These are phyloP conservation scores for Sarcophilus harrisii DNA, from an alignment of 2,797 vertebrate species.

Conservation along the genomic window DNA sequence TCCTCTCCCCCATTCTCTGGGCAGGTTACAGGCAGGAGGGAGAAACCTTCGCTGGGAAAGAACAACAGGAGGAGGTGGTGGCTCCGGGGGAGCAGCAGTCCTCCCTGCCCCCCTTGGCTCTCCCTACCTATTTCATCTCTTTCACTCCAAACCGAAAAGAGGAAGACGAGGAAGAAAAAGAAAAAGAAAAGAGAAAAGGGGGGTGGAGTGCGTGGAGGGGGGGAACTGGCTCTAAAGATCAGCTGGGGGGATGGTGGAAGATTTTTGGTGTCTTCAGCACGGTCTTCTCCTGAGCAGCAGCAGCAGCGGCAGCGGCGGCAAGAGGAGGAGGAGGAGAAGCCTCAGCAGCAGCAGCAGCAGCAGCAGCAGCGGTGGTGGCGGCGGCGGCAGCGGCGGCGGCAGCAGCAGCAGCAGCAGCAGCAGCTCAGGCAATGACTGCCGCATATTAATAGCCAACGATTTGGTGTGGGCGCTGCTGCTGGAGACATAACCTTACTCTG, in stretches of 20 bases:
- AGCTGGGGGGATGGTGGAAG: constrained; percentile 82
- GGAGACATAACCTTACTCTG: constrained; percentile 75
- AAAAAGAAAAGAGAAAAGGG: constrained; percentile 74
- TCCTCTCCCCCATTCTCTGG: constrained; percentile 26
- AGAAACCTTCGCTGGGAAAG: constrained; percentile 45
- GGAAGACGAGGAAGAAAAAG: constrained; percentile 75
- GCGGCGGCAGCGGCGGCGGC: constrained; percentile 70
- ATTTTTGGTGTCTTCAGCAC: constrained; percentile 77
- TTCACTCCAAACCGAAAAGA: constrained; percentile 64
- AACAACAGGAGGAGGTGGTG: constrained; percentile 47
- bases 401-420: constrained; percentile 68
- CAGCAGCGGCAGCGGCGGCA: constrained; percentile 17
- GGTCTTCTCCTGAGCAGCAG: constrained; percentile 75
- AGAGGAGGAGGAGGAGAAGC: constrained; percentile 74
- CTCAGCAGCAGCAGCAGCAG: constrained; percentile 51
- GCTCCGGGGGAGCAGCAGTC: constrained; percentile 52
- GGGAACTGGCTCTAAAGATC: constrained; percentile 79
- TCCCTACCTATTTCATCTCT: constrained; percentile 63
- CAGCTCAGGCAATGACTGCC: constrained; percentile 76
- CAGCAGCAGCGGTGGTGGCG: background rate
- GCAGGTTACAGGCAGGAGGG: constrained; percentile 50
- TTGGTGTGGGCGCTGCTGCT: constrained; percentile 66
- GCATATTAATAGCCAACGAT: constrained; percentile 67
- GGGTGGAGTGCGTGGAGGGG: constrained; percentile 75
- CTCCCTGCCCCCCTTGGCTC: constrained; percentile 55